Percentiles rank a stretch among this genome's conserved stretches.
Evolutionary conservation across 2,888 invertebrate species (phyloP).

Genomic region (Tricholauxania praeusta): DNA sequence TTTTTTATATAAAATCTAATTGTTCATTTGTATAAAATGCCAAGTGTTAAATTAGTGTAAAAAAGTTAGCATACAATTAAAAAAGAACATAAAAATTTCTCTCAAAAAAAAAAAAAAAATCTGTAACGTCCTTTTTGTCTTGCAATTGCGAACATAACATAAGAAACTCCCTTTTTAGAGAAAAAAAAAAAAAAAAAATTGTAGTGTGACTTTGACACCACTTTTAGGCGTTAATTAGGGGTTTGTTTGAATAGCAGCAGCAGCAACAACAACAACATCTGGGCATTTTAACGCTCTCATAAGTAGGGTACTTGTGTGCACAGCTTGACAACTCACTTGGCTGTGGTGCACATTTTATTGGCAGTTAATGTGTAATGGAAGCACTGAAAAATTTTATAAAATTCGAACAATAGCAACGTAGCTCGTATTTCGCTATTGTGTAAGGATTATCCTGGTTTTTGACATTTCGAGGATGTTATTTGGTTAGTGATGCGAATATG

Average conservation of each 20-base stretch:
- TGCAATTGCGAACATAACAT: constrained; percentile 13
- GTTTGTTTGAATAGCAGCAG: constrained; percentile 34
- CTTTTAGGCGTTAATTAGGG: constrained; percentile 48
- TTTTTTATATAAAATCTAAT: too few relatives aligned
- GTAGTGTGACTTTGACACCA: constrained; percentile 47
- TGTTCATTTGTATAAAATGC: background rate
- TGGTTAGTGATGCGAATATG: too few relatives aligned
- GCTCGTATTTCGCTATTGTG: constrained; percentile 10
- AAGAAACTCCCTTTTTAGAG: background rate
- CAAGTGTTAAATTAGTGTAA: constrained; percentile 12
- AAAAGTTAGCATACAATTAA: background rate
- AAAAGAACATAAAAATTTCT: background rate
- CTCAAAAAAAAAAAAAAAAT: background rate
- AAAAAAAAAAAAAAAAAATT: background rate
- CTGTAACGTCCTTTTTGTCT: background rate
- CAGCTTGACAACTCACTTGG: constrained; percentile 41
- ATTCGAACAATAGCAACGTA: background rate
- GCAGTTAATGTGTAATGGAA: constrained; percentile 14
- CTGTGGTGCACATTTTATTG: constrained; percentile 26
- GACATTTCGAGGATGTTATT: constrained; percentile 12
- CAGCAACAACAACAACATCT: background rate
- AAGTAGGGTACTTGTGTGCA: constrained; percentile 46
- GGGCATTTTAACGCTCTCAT: background rate
- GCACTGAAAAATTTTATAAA: too few relatives aligned
- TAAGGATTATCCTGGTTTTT: constrained; percentile 22